Evolutionary conservation across 2,113 vertebrate genomes (phyloP).

Genomic region (Ornithorhynchus anatinus): DNA sequence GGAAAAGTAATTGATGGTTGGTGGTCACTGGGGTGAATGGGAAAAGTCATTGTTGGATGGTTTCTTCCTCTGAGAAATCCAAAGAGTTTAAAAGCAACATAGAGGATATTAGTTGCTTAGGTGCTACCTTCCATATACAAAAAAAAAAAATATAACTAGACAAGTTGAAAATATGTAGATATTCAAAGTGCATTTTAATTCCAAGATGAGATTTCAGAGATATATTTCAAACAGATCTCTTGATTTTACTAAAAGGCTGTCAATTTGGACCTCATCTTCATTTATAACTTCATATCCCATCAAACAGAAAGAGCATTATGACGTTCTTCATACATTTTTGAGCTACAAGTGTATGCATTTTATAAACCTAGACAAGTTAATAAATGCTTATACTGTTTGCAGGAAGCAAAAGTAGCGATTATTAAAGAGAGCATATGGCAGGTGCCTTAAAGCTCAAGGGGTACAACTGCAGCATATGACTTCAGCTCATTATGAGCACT

Average conservation of each 20-base stretch:
- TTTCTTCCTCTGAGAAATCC: no score
- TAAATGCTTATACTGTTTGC: slow-evolving; percentile 26
- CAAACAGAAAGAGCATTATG: slow-evolving; percentile 6
- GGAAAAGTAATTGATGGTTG: no score
- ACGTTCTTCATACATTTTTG: slow-evolving; percentile 11
- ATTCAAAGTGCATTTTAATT: no score
- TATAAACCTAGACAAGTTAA: slow-evolving; percentile 24
- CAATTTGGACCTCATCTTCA: not conserved
- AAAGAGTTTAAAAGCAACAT: no score
- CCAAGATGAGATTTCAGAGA: no score
- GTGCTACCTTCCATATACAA: no score
- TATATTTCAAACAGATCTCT: no score
- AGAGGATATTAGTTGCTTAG: no score
- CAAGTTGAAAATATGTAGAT: no score
- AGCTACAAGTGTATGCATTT: slow-evolving; percentile 1
- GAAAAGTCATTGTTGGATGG: no score
- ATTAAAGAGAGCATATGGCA: slow-evolving; percentile 68
- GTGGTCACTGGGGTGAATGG: no score
- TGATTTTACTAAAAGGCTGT: not conserved
- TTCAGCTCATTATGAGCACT: slow-evolving; percentile 60
- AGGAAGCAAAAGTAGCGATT: slow-evolving; percentile 52
- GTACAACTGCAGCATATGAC: slow-evolving; percentile 58
- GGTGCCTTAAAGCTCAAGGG: slow-evolving; percentile 57
- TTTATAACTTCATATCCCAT: not conserved
- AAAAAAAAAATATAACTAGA: no score